phyloP scores from a whole-genome alignment of 2,888 invertebrate genomes.

The Augochlorella aurata region DNA sequence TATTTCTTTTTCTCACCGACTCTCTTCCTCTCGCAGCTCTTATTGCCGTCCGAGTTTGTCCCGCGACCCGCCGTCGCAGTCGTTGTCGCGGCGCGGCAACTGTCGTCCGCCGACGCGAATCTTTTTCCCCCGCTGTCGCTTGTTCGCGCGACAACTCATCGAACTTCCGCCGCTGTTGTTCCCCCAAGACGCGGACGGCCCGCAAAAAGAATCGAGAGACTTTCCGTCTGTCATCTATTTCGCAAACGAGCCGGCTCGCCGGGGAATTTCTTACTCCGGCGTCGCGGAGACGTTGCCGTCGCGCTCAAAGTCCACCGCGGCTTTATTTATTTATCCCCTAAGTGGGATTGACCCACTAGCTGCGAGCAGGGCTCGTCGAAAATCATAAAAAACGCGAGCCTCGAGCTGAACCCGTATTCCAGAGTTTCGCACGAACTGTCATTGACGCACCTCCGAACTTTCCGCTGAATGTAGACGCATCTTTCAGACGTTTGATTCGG shows the following conservation, averaged over 20 bases:
- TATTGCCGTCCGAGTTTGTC: conserved; percentile 50
- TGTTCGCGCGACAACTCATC: conserved; percentile 52
- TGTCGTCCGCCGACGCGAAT: conserved; percentile 51
- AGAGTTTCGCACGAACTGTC: too few relatives aligned
- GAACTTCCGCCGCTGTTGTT: conserved; percentile 46
- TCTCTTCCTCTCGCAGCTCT: conserved; percentile 47
- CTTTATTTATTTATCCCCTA: not conserved
- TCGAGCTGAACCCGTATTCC: too few relatives aligned
- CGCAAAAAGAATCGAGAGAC: conserved; percentile 42
- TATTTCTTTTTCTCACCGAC: too few relatives aligned
- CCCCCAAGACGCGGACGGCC: conserved; percentile 18
- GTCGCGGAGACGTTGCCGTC: conserved; percentile 9
- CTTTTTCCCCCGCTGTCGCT: conserved; percentile 51
- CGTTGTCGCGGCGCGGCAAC: conserved; percentile 36
- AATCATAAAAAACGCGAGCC: too few relatives aligned
- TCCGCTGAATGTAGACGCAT: too few relatives aligned
- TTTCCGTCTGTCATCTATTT: conserved; percentile 54
- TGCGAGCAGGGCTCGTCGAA: too few relatives aligned
- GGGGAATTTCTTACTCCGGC: conserved; percentile 46
- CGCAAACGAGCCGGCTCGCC: conserved; percentile 50
- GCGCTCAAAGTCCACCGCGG: not conserved
- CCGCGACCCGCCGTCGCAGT: not conserved
- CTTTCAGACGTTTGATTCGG: too few relatives aligned
- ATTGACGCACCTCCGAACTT: too few relatives aligned
- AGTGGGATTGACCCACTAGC: too few relatives aligned